phyloP scores from a whole-genome alignment of 2,113 vertebrate species.

The Candoia aspera region DNA sequence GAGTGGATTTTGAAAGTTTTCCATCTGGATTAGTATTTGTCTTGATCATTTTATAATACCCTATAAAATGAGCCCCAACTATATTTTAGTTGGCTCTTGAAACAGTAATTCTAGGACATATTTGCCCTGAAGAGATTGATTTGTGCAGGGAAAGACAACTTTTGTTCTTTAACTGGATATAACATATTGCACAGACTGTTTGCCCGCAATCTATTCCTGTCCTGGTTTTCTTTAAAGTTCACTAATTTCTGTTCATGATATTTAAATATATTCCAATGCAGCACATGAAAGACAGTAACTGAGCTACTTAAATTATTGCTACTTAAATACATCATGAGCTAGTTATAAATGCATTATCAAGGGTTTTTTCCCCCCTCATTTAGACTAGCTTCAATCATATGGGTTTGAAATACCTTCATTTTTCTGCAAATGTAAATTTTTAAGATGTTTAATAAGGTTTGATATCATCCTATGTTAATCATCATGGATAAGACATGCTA shows the following conservation, averaged over 20 bases:
- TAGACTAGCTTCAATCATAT: accelerated
- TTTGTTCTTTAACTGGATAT: constrained; percentile 48
- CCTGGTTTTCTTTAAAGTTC: constrained; percentile 69
- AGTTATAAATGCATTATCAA: background rate
- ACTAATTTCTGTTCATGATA: constrained; percentile 39
- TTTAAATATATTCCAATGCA: constrained; percentile 44
- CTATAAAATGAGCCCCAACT: constrained; percentile 25
- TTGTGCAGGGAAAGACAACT: constrained; percentile 24
- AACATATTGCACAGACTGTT: constrained; percentile 46
- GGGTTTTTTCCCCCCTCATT: background rate
- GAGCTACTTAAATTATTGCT: constrained; percentile 1
- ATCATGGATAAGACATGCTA: background rate
- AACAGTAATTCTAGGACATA: constrained; percentile 11
- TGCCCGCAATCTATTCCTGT: constrained; percentile 64
- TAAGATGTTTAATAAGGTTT: constrained; percentile 10
- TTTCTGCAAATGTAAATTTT: constrained; percentile 41
- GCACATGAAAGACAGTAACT: constrained; percentile 9
- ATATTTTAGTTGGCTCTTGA: constrained; percentile 14
- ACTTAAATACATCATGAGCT: background rate
- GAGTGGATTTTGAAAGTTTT: background rate
- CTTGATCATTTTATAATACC: background rate
- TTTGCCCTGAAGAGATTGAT: constrained; percentile 15
- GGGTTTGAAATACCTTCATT: constrained; percentile 11
- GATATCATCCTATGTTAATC: background rate
- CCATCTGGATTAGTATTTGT: background rate